These are phyloP conservation scores for Acanthis flammea DNA, from an alignment of 2,797 vertebrate genomes.

Conservation along the genomic window DNA sequence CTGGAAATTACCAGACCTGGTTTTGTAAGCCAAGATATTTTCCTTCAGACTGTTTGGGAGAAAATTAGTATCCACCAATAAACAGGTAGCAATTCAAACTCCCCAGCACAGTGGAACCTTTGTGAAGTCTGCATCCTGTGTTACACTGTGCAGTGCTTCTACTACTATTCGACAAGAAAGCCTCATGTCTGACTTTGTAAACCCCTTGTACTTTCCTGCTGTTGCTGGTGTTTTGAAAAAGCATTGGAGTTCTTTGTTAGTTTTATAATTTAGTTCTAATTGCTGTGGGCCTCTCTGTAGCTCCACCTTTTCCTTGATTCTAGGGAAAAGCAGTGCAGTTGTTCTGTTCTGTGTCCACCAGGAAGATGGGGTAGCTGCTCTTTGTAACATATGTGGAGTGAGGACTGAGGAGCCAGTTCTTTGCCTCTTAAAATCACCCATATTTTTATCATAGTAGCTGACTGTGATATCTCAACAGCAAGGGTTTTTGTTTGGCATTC, in stretches of 20 bases:
- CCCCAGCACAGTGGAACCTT: slow-evolving; percentile 24
- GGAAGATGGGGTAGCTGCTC: not conserved
- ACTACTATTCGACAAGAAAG: not conserved
- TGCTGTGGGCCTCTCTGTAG: not conserved
- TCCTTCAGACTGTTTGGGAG: slow-evolving; percentile 1
- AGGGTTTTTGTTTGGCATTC: slow-evolving; percentile 1
- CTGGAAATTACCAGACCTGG: not conserved
- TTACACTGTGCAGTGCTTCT: not conserved
- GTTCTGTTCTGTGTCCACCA: not conserved
- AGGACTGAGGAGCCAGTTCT: not conserved
- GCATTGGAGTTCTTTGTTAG: not conserved
- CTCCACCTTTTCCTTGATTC: not conserved
- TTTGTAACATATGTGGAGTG: not conserved
- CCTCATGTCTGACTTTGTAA: not conserved
- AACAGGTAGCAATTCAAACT: slow-evolving; percentile 39
- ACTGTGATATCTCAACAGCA: slow-evolving; percentile 7
- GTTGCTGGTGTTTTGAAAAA: not conserved
- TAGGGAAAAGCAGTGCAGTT: not conserved
- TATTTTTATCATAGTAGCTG: not conserved
- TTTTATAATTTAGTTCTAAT: not conserved
- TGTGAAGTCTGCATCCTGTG: not conserved
- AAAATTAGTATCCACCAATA: slow-evolving; percentile 2
- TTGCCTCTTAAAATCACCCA: not conserved
- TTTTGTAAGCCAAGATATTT: slow-evolving; percentile 19
- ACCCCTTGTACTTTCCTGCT: not conserved